phyloP scores from a whole-genome alignment of 2,797 vertebrate species.

The Borostomias antarcticus region DNA sequence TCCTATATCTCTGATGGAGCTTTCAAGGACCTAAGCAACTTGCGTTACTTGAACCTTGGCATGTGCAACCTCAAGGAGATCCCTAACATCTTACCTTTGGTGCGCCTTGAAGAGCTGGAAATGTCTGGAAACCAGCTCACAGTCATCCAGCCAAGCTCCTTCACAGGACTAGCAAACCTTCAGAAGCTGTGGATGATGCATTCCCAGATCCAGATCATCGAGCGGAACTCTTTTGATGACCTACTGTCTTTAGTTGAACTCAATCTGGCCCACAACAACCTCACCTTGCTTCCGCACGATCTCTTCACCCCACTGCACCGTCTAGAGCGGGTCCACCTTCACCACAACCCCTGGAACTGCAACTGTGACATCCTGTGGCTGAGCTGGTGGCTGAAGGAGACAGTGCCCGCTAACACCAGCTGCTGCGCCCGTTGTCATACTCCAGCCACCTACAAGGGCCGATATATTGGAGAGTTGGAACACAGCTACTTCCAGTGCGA shows the following conservation, averaged over 20 bases:
- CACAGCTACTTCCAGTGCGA: conserved; percentile 98
- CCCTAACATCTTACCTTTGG: conserved; percentile 93
- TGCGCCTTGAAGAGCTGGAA: conserved; percentile 95
- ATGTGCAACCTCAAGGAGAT: conserved; percentile 99
- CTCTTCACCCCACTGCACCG: conserved; percentile 95
- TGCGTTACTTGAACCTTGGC: conserved; percentile 98
- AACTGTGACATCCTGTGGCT: conserved; percentile 99
- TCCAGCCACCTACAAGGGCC: conserved; percentile 90
- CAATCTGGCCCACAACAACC: conserved; percentile 98
- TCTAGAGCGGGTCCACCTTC: conserved; percentile 94
- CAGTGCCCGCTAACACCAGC: conserved; percentile 95
- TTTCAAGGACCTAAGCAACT: conserved; percentile 97
- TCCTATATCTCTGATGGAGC: conserved; percentile 98
- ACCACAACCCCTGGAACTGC: conserved; percentile 99
- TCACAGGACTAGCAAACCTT: conserved; percentile 94
- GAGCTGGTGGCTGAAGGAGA: conserved; percentile 99
- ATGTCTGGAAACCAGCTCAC: conserved; percentile 98
- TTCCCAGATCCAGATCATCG: conserved; percentile 96
- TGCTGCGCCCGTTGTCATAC: conserved; percentile 95
- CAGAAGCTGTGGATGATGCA: conserved; percentile 99
- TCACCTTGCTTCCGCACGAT: conserved; percentile 96
- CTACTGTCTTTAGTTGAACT: conserved; percentile 97
- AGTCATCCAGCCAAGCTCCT: conserved; percentile 91
- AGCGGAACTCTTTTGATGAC: conserved; percentile 98
- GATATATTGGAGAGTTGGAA: conserved; percentile 96